Base-by-base conservation (phyloP, 2,113 vertebrate genomes). In the Taurulus bubalis region DNA sequence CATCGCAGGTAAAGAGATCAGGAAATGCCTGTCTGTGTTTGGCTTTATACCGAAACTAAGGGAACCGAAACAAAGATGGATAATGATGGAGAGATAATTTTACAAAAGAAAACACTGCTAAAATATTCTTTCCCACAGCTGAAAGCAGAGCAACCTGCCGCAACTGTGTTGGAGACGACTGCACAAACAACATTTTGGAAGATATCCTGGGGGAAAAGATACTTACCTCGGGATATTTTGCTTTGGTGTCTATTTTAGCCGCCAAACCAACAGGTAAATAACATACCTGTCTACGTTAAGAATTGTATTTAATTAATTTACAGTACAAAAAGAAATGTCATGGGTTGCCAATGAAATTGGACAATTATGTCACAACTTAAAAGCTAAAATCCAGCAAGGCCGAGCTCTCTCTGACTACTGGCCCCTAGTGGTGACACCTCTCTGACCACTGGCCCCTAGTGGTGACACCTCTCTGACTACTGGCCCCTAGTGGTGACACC, bases 221-320 rank as follows among this genome's bases (percentile, higher is more conserved):
- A 20, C 80, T 94, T 14, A 94, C 91, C 2, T 88, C 93, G 0
- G 94, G 94, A 15, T 95, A 95, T 60, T 94, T 93, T 71, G 42
- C 20, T 22, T 0, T 75, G 7, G 1, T 47, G 1, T 73, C 68
- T 9, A 0, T 82, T 0, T 0, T 45, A 1, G 20, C 73, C 0
- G 16, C 5, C 10, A 95, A 94, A 83, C 91, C 89, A 28, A 0
- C 9, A 32, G 94, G 94, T 92, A 87, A 75, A 40, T 63, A 1
- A 20, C 4, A 0, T 1, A n/a, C 12, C 20, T 49, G 28, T 28
- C 6, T 8, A 18, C 8, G 1, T 24, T 1, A 45, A 60, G 6
- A 38, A 56, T 3, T 56, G 32, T 24, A 8, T 36, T 34, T 8
- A 22, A 69, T 69, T 51, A 4, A 51, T 51, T 45, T 3, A 47